These are phyloP conservation scores for Heliornis fulica DNA, from an alignment of 2,113 vertebrate species.

Conservation along the genomic window DNA sequence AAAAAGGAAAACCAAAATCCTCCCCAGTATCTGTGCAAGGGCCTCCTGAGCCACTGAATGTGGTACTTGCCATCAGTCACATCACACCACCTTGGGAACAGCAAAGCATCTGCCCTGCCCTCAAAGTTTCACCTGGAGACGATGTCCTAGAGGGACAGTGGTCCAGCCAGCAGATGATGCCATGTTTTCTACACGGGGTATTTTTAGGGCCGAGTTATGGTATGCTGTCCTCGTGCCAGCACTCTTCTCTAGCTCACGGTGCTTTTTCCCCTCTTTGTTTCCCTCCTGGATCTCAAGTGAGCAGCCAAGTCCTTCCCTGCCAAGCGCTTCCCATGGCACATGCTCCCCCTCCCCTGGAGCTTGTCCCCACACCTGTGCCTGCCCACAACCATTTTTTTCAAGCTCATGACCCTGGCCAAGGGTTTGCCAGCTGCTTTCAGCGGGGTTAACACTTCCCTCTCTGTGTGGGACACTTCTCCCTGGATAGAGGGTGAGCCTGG, in stretches of 20 bases:
- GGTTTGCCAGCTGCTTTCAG: not conserved
- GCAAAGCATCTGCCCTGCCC: not conserved
- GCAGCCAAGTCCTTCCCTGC: slow-evolving; percentile 14
- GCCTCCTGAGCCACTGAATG: not conserved
- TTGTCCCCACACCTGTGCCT: slow-evolving; percentile 24
- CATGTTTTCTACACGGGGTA: not conserved
- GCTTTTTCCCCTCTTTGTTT: not conserved
- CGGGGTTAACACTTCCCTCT: not conserved
- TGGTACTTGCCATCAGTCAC: not conserved
- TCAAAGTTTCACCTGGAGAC: not conserved
- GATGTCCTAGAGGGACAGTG: not conserved
- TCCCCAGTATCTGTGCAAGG: not conserved
- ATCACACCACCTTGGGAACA: not conserved
- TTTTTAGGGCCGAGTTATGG: not conserved
- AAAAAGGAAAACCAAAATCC: not conserved
- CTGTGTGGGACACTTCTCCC: not conserved
- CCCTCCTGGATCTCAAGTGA: not conserved
- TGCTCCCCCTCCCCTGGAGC: not conserved
- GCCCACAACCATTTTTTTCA: not conserved
- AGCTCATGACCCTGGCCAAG: not conserved
- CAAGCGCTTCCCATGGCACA: not conserved
- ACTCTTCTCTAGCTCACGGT: not conserved
- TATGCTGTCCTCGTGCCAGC: not conserved
- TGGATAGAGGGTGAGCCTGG: not conserved
- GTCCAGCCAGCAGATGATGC: not conserved